Base-by-base conservation (phyloP, 2,888 invertebrate genomes). In the Marasmarcha lunaedactyla region DNA sequence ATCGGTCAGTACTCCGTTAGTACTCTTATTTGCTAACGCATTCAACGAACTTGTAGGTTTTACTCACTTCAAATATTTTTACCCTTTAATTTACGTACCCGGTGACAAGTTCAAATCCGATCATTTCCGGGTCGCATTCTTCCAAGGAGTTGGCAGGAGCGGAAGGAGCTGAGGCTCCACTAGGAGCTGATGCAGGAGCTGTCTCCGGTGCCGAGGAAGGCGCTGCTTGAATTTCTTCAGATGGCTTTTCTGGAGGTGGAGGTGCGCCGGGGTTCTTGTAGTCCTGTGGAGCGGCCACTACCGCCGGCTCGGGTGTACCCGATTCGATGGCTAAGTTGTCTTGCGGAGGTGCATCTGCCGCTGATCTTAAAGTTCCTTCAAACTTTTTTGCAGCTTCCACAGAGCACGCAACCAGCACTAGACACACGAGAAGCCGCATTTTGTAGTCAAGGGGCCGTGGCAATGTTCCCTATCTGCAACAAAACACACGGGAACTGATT, bases 31-130 rank as follows among this genome's bases (percentile, higher is more conserved):
- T 39, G 41, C 46, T 47, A 45, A 41, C 46, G 38, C 33, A 26
- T 20, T 30, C 12, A 30, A 30, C 4, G 12, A n/a, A 11, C 4
- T 30, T 10, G 4, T 30, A 4, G 30, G 26, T 25, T 25, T 25
- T 25, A 7, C 26, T 10, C 5, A 25, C 6, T 25, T 5, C 26
- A 25, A 25, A n/a, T n/a, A n/a, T n/a, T n/a, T n/a, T n/a, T n/a
- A n/a, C n/a, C n/a, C n/a, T n/a, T n/a, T n/a, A n/a, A n/a, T 30
- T 11, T 13, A 63, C 74, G 83, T 78, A 87, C 87, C 93, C 95
- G 50, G 95, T 95, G 59, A 95, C 90, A 63, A 96, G 87, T 83
- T 95, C 95, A 72, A 95, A 95, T 52, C 94, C 93, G 56, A 93
- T 89, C 90, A 93, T 92, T 74, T 94, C 94, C 37, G 92, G 87